A percentile compares a stretch with the other conserved stretches of the same genome.
These are phyloP conservation scores for Crocuta crocuta DNA, from an alignment of 2,113 vertebrate species.

Conservation along the genomic window DNA sequence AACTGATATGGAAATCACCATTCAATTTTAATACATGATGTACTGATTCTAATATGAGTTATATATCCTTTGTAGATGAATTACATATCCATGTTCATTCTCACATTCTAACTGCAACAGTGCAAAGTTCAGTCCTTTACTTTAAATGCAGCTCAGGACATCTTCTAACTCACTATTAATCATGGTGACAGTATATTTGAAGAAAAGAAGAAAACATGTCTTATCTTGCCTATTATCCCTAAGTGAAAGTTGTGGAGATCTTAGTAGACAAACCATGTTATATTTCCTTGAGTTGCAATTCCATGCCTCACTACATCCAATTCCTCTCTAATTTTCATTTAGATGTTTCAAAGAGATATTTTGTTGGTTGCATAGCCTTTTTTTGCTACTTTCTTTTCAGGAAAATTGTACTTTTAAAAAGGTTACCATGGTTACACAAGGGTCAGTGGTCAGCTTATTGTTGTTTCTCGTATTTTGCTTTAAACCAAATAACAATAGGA, in stretches of 20 bases:
- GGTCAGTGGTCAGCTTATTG: not conserved
- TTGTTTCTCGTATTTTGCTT: not conserved
- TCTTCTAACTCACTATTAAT: not conserved
- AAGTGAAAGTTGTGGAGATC: not conserved
- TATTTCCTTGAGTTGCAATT: not conserved
- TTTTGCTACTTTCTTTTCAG: conserved; percentile 3
- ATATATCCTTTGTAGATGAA: not conserved
- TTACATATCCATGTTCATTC: not conserved
- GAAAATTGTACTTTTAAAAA: not conserved
- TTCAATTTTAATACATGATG: not conserved
- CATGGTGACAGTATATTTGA: not conserved
- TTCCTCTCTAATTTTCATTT: conserved; percentile 42
- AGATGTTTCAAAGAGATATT: not conserved
- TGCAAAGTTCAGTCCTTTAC: conserved; percentile 29
- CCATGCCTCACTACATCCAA: not conserved
- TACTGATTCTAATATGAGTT: not conserved
- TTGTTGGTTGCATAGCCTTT: not conserved
- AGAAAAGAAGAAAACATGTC: not conserved
- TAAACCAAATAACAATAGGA: not conserved
- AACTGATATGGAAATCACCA: not conserved
- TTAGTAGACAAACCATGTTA: not conserved
- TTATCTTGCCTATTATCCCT: not conserved
- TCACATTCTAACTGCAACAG: not conserved
- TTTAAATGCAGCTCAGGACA: not conserved
- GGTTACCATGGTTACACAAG: not conserved